Percentiles rank a stretch among this genome's conserved stretches.
phyloP scores from a whole-genome alignment of 2,888 invertebrate species.

The Apantesis nais region DNA sequence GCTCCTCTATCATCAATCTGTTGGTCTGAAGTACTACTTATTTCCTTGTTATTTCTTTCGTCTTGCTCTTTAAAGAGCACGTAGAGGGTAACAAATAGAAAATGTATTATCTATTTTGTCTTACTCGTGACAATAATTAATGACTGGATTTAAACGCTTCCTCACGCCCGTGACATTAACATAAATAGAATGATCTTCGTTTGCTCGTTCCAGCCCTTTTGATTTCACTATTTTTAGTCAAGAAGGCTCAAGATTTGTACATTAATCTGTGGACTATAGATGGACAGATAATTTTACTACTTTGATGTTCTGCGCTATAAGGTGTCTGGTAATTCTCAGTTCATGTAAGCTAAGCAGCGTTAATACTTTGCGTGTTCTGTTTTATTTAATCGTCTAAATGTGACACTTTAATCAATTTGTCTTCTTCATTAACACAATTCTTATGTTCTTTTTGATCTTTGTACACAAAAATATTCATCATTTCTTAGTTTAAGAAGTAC shows the following conservation, averaged over 20 bases:
- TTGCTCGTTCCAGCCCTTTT: constrained; percentile 79
- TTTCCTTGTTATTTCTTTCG: constrained; percentile 80
- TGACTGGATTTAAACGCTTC: constrained; percentile 86
- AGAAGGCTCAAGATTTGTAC: constrained; percentile 76
- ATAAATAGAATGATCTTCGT: constrained; percentile 84
- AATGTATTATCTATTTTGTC: constrained; percentile 85
- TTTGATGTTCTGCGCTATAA: constrained; percentile 81
- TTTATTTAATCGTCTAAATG: constrained; percentile 42
- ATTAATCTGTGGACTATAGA: constrained; percentile 80
- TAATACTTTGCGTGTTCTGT: constrained; percentile 57
- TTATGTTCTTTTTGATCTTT: constrained; percentile 20
- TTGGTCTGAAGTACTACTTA: constrained; percentile 69
- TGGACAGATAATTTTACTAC: constrained; percentile 69
- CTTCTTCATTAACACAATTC: constrained; percentile 1
- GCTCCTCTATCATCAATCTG: constrained; percentile 77
- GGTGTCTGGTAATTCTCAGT: constrained; percentile 79
- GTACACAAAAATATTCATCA: background rate
- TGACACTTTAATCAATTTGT: constrained; percentile 35
- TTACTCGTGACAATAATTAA: constrained; percentile 85
- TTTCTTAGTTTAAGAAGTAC: background rate
- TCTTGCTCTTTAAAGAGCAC: constrained; percentile 72
- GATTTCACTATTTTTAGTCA: constrained; percentile 83
- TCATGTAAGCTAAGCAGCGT: constrained; percentile 66
- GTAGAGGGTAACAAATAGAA: constrained; percentile 79
- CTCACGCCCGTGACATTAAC: constrained; percentile 86